Percentiles rank a stretch among this genome's conserved stretches.
These are phyloP conservation scores for Myotis lucifugus DNA, from an alignment of 2,113 vertebrate genomes.

Conservation along the genomic window DNA sequence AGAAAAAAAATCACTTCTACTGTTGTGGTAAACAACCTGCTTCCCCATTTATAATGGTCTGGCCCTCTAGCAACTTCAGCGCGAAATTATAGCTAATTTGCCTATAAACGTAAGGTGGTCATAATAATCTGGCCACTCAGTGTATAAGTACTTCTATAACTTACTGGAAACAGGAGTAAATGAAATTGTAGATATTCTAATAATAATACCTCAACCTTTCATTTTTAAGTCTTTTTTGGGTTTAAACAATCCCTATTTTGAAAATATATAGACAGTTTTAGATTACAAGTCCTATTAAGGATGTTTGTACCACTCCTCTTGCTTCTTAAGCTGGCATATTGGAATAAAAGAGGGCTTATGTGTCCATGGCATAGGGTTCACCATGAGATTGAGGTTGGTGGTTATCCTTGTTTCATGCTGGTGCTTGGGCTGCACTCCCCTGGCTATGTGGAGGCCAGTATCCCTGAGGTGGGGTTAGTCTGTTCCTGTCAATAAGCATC, in stretches of 20 bases:
- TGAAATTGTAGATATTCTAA: neutral
- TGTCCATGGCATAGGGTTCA: neutral
- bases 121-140: no score
- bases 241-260: neutral
- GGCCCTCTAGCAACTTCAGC: no score
- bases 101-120: no score
- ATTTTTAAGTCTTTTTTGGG: neutral
- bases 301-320: neutral
- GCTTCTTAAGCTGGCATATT: neutral
- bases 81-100: no score
- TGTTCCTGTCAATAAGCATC: neutral
- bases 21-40: no score
- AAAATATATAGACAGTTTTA: neutral
- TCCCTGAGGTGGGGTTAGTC: neutral
- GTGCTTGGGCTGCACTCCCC: neutral
- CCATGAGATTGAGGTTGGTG: neutral
- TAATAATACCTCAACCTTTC: neutral
- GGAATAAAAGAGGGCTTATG: neutral
- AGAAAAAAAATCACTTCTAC: no score
- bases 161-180: neutral
- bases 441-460: neutral
- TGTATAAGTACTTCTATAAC: neutral
- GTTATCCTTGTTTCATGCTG: neutral
- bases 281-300: neutral
- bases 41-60: no score